A percentile compares a stretch with the other conserved stretches of the same genome.
Evolutionary conservation across 1,140 invertebrate genomes (phyloP).

Genomic region (Capitella teleta): DNA sequence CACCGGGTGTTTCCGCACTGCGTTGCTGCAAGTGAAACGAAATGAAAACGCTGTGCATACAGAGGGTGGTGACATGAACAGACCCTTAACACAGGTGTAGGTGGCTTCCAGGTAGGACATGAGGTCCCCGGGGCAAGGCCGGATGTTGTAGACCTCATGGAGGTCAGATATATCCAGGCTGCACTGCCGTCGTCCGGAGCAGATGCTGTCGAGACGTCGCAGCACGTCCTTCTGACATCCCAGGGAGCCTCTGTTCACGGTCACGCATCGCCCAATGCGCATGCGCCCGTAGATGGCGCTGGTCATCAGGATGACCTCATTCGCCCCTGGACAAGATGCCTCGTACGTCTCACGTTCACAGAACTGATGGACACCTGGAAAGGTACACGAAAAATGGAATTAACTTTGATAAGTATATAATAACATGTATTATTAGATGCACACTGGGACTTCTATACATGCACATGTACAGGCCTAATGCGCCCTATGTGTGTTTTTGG

Average conservation of each 20-base stretch:
- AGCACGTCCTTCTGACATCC: constrained; percentile 7
- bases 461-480: too few relatives aligned
- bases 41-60: too few relatives aligned
- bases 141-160: background rate
- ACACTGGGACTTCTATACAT: too few relatives aligned
- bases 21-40: background rate
- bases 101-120: constrained; percentile 8
- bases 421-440: too few relatives aligned
- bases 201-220: constrained; percentile 2
- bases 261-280: constrained; percentile 8
- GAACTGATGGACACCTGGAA: background rate
- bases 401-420: too few relatives aligned
- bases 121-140: constrained; percentile 12
- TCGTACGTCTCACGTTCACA: background rate
- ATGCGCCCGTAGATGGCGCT: constrained; percentile 8
- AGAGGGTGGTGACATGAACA: background rate
- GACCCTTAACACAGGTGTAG: constrained; percentile 6
- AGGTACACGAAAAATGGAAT: too few relatives aligned
- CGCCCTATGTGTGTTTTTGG: too few relatives aligned
- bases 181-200: constrained; percentile 8
- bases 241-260: constrained; percentile 10
- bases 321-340: background rate
- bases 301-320: constrained; percentile 1
- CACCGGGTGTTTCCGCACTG: background rate
- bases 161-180: constrained; percentile 8